These are phyloP conservation scores for Anhinga anhinga DNA, from an alignment of 2,113 vertebrate species.

Conservation along the genomic window DNA sequence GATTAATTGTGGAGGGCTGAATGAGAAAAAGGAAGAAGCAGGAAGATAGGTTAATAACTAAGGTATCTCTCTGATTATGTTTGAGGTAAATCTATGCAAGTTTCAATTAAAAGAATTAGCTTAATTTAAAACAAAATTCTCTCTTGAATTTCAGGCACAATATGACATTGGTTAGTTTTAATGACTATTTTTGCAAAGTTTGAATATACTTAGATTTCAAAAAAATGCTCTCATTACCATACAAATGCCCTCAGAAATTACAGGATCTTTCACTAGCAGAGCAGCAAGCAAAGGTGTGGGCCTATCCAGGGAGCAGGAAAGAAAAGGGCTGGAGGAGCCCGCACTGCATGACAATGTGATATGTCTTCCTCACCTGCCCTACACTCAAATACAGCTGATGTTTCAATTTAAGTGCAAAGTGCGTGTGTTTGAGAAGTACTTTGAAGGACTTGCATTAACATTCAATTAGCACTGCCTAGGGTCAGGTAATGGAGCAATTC, in stretches of 20 bases:
- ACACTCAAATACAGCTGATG: accelerated
- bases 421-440: neutral
- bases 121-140: neutral
- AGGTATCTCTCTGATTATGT: neutral
- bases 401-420: neutral
- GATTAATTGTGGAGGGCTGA: neutral
- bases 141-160: neutral
- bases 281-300: neutral
- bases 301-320: neutral
- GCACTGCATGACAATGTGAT: accelerated
- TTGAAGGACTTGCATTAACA: neutral
- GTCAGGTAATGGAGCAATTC: neutral
- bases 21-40: neutral
- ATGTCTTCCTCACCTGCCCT: neutral
- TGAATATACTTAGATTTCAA: neutral
- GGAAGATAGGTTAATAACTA: neutral
- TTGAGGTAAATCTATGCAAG: neutral
- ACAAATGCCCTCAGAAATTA: neutral
- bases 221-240: neutral
- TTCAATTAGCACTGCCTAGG: neutral
- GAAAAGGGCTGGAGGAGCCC: neutral
- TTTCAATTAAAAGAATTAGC: neutral
- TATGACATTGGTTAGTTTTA: neutral
- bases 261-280: neutral
- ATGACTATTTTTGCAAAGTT: neutral